A percentile compares a stretch with the other conserved stretches of the same genome.
These are phyloP conservation scores for Metaphire vulgaris DNA, from an alignment of 1,140 invertebrate species.

Conservation along the genomic window DNA sequence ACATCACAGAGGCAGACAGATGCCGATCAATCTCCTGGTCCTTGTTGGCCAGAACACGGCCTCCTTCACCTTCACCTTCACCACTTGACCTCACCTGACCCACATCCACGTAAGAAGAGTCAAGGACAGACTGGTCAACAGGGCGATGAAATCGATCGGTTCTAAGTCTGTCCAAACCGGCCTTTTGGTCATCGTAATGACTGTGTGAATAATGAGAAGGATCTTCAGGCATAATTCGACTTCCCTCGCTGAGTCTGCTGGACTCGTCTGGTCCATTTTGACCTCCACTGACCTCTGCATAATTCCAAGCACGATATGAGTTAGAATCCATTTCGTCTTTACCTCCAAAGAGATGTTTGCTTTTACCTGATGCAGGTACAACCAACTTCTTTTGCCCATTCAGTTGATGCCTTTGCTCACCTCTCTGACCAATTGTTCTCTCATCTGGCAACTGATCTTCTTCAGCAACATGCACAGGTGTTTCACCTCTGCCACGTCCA, in stretches of 20 bases:
- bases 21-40: no score
- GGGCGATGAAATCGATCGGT: not conserved
- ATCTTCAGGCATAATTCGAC: not conserved
- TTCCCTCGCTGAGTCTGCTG: not conserved
- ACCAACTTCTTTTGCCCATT: no score
- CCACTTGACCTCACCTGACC: not conserved
- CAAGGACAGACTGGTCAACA: not conserved
- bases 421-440: not conserved
- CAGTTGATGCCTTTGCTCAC: no score
- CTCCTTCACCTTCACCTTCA: not conserved
- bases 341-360: no score
- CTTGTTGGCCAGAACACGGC: not conserved
- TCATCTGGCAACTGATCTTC: not conserved
- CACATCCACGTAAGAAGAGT: not conserved
- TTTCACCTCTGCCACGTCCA: no score
- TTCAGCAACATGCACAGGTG: not conserved
- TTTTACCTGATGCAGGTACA: no score
- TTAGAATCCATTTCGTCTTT: no score
- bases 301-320: no score
- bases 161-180: not conserved
- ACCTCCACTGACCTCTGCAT: no score
- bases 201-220: no score
- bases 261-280: not conserved
- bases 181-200: no score
- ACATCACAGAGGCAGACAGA: not conserved